Evolutionary conservation across 2,113 vertebrate species (phyloP).

Genomic region (Megaceryle maxima): DNA sequence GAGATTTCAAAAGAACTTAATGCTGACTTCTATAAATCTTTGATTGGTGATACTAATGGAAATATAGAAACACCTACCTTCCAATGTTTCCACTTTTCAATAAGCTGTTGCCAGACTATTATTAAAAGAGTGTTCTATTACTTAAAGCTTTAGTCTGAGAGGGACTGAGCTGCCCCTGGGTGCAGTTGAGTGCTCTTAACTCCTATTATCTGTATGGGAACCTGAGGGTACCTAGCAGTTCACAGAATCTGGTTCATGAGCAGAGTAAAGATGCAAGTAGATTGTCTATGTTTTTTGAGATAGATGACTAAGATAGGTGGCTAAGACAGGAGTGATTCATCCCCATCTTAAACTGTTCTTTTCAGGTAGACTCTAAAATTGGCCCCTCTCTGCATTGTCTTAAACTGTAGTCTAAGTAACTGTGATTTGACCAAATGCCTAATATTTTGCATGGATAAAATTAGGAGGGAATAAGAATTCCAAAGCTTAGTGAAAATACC

Average conservation of each 20-base stretch:
- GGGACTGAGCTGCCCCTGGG: background rate
- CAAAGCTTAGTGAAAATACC: background rate
- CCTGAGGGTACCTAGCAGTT: background rate
- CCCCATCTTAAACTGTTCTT: background rate
- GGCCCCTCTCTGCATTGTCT: background rate
- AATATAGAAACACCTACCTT: background rate
- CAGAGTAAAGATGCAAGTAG: background rate
- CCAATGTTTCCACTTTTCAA: background rate
- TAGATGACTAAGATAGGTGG: background rate
- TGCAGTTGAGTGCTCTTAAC: background rate
- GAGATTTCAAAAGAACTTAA: slow-evolving; percentile 16
- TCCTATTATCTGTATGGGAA: background rate
- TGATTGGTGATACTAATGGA: background rate
- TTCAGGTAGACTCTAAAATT: background rate
- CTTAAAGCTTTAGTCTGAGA: background rate
- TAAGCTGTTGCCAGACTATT: background rate
- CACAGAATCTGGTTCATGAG: background rate
- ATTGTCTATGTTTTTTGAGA: background rate
- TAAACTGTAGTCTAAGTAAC: background rate
- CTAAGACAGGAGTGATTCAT: background rate
- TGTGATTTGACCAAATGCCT: background rate
- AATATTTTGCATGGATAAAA: background rate
- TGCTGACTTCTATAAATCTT: slow-evolving; percentile 13
- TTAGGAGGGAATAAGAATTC: background rate
- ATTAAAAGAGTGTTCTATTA: background rate